Evolutionary conservation across 2,113 vertebrate species (phyloP), one percentile per base, ranked within the genome.

Genomic region (Chloroceryle aenea): DNA sequence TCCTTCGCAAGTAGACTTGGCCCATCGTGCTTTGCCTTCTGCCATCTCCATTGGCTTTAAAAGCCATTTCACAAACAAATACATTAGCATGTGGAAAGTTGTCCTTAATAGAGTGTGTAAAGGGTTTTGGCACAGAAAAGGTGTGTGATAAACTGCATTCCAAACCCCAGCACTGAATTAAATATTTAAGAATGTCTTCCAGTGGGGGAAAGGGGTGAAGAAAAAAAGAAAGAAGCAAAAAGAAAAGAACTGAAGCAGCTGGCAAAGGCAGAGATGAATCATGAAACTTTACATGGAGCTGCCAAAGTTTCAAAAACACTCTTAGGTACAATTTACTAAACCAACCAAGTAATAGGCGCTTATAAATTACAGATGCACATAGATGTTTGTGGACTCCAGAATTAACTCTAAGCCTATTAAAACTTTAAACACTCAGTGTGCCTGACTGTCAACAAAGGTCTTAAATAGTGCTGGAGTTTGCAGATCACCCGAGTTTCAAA

Each of bases 341-440:
- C 75, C 93, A 96, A 94, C 91, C 92, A 95, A 97, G 91, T 95
- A 96, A 97, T 94, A 96, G 81, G 88, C 36, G 11, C 86, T 92
- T 10, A 13, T 97, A 98, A 98, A 97, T 96, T 95, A 95, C 7
- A 6, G 85, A 97, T 85, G 87, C 80, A 72, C 26, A 47, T 76
- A 97, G 87, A 98, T 71, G 81, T 63, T 92, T 56, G 85, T 93
- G 55, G 83, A 97, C 69, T 94, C 89, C 38, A 87, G 85, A 94
- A 95, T 94, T 96, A 97, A 93, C 75, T 91, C 88, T 96, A 97
- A 98, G 80, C 89, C 94, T 96, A 95, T 97, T 98, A 98, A 98
- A 98, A 96, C 86, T 91, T 96, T 95, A 97, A 97, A 95, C 59
- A 88, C 85, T 80, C 77, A 67, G 5, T 59, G 59, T 93, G 85